These are phyloP conservation scores for Flabesymbios commensalis DNA, from an alignment of 2,888 invertebrate species.

Conservation along the genomic window DNA sequence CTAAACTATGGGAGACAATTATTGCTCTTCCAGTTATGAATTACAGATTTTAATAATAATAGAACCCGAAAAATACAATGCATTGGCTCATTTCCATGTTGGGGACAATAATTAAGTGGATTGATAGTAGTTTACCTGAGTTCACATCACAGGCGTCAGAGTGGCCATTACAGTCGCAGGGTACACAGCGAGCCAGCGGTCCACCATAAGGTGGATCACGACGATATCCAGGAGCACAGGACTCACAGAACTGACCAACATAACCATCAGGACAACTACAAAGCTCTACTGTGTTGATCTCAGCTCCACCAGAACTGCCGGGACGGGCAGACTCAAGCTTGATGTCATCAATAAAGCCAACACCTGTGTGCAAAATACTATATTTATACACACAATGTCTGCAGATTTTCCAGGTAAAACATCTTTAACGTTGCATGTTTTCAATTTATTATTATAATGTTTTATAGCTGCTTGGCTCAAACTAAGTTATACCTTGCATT, in stretches of 20 bases:
- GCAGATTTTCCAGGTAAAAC: too few relatives aligned
- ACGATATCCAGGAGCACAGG: slow-evolving; percentile 91
- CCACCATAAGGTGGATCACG: slow-evolving; percentile 91
- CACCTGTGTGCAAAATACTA: slow-evolving; percentile 60
- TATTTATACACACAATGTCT: slow-evolving; percentile 8
- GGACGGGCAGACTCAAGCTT: slow-evolving; percentile 83
- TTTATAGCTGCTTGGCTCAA: too few relatives aligned
- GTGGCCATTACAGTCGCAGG: slow-evolving; percentile 96
- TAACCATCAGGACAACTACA: slow-evolving; percentile 73
- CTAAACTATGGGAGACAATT: too few relatives aligned
- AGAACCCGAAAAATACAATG: too few relatives aligned
- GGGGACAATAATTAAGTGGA: too few relatives aligned
- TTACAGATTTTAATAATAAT: too few relatives aligned
- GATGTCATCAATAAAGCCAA: slow-evolving; percentile 88
- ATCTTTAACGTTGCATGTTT: too few relatives aligned
- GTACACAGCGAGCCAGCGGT: slow-evolving; percentile 90
- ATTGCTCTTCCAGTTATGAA: too few relatives aligned
- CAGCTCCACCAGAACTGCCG: slow-evolving; percentile 65
- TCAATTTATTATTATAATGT: too few relatives aligned
- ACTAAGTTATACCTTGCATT: too few relatives aligned
- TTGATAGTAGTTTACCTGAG: slow-evolving; percentile 53
- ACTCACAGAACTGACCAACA: slow-evolving; percentile 95
- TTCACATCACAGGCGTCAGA: slow-evolving; percentile 85
- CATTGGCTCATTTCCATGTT: too few relatives aligned
- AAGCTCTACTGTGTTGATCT: slow-evolving; percentile 86